Conservation (phyloP, 2,888 invertebrate genomes). For the Dryobotodes eremita region DNA sequence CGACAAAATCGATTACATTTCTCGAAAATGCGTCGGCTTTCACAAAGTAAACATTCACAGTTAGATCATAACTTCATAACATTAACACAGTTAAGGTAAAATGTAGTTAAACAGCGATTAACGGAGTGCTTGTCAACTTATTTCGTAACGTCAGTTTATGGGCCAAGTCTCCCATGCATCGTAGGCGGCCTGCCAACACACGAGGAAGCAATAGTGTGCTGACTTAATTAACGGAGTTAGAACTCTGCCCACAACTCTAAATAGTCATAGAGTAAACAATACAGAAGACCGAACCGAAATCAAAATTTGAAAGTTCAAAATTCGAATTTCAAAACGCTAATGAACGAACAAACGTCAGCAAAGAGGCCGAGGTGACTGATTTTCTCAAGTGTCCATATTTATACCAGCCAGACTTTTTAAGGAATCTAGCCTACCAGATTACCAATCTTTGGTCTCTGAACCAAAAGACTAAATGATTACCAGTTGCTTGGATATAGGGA, state of each 20-base stretch:
- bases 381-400: not conserved
- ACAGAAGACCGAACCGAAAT: conserved; percentile 6
- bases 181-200: conserved; percentile 62
- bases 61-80: conserved; percentile 24
- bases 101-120: conserved; percentile 46
- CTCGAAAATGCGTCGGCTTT: conserved; percentile 18
- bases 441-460: not conserved
- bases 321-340: not conserved
- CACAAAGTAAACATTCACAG: conserved; percentile 22
- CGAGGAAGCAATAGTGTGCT: conserved; percentile 57
- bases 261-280: conserved; percentile 28
- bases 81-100: conserved; percentile 42
- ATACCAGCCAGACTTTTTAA: not conserved
- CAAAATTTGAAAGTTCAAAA: not conserved
- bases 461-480: too few species aligned
- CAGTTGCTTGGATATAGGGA: not conserved
- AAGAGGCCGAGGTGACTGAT: not conserved
- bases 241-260: conserved; percentile 48
- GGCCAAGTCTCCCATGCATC: conserved; percentile 41
- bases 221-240: conserved; percentile 64
- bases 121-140: conserved; percentile 48
- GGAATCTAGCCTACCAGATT: not conserved
- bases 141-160: conserved; percentile 64
- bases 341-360: not conserved
- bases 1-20: conserved; percentile 16